Evolutionary conservation across 2,888 invertebrate species (phyloP).

Genomic region (Deroplatys truncata): DNA sequence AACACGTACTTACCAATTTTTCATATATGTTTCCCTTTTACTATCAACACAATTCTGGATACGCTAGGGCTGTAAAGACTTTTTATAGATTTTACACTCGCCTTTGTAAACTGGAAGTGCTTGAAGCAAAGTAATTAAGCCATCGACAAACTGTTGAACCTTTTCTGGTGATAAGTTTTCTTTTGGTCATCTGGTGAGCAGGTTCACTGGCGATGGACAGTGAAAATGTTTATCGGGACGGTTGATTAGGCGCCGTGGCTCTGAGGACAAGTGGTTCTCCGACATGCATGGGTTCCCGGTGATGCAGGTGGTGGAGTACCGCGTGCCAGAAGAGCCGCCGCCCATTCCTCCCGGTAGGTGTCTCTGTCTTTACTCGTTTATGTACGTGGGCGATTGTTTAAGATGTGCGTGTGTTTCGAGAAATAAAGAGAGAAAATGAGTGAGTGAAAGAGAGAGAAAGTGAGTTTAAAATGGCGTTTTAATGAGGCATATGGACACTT

Average conservation of each 20-base stretch:
- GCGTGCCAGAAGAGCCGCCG: slow-evolving; percentile 47
- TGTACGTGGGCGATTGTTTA: neutral
- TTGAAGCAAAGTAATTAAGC: neutral
- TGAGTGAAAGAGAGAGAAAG: neutral
- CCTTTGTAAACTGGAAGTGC: neutral
- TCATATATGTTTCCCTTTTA: too few relatives aligned
- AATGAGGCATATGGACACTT: neutral
- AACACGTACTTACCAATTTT: too few relatives aligned
- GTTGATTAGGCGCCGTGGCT: neutral
- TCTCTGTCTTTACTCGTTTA: neutral
- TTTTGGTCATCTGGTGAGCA: neutral
- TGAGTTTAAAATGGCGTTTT: neutral
- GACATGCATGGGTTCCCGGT: slow-evolving; percentile 60
- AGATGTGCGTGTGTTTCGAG: neutral
- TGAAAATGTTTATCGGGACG: neutral
- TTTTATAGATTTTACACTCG: neutral
- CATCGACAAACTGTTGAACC: neutral
- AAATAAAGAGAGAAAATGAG: too few relatives aligned
- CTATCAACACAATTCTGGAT: neutral
- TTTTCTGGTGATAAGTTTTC: neutral
- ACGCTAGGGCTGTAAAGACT: neutral
- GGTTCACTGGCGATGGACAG: neutral
- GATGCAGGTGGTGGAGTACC: slow-evolving; percentile 64
- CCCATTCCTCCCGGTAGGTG: slow-evolving; percentile 29
- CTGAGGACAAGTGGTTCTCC: neutral